Evolutionary conservation across 2,113 vertebrate species (phyloP), one percentile per base, ranked within the genome.

Genomic region (Chaetodon trifascialis): DNA sequence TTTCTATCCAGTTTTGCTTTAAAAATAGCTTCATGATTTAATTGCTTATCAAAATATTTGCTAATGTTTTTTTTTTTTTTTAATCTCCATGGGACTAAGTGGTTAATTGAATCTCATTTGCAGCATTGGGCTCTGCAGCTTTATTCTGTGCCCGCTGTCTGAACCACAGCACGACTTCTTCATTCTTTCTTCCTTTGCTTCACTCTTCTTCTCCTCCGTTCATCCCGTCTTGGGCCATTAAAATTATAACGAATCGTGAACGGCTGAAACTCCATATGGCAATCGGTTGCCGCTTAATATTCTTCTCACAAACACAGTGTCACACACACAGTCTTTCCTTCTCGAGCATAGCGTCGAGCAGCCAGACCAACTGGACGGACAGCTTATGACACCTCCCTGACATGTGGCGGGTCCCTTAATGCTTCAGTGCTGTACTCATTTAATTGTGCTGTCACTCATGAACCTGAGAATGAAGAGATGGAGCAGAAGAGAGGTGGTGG

Each of bases 391-490:
- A 91, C 83, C 62, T 84, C 82, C 1, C 9, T 91, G 88, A 90
- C 68, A 76, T 87, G 80, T 76, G 78, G 66, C 80, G 76, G 56
- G 70, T 90, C 87, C 86, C 84, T 79, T 77, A 90, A 85, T 89
- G 89, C 83, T 73, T 76, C 51, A 58, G 47, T 89, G 86, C 84
- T 80, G 84, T 70, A 79, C 69, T 85, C 60, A 19, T 81, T 91
- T 93, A 92, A 90, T 91, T 82, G 83, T 84, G 81, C 81, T 90
- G 87, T 91, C 89, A 92, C 77, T 92, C 74, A 89, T 64, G 58
- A 83, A 80, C 56, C 52, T 5, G 4, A 2, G 82, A 83, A 83
- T 68, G 86, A 76, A 70, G 46, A 86, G 58, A 76, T 14, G 21
- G 72, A 80, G 76, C 16, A 14, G 44, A 52, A 49, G 58, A 76